phyloP scores from a whole-genome alignment of 2,888 invertebrate species.

The Eumerus sabulonum region DNA sequence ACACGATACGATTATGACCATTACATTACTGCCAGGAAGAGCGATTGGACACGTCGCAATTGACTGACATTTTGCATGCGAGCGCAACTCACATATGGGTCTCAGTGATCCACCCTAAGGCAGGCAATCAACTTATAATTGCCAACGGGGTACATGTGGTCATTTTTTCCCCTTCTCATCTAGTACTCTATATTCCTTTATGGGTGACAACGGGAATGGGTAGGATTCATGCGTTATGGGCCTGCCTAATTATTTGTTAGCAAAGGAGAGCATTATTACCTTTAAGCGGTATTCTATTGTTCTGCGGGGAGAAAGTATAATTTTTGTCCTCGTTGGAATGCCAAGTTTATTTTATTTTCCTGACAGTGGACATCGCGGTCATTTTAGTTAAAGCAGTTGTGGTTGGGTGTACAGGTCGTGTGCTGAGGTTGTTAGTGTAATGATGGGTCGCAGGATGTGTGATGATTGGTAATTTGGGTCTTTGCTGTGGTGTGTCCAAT shows the following conservation, averaged over 20 bases:
- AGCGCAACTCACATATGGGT: constrained; percentile 22
- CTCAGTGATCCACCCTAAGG: constrained; percentile 25
- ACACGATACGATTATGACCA: constrained; percentile 66
- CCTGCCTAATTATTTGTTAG: constrained; percentile 54
- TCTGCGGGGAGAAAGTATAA: constrained; percentile 14
- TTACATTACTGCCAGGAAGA: too few relatives aligned
- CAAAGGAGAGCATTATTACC: constrained; percentile 20
- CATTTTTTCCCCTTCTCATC: constrained; percentile 4
- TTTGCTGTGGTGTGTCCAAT: constrained; percentile 53
- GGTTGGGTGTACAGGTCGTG: constrained; percentile 14
- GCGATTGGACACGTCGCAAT: constrained; percentile 47
- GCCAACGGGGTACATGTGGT: constrained; percentile 36
- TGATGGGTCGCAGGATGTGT: constrained; percentile 37
- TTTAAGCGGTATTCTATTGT: constrained; percentile 13
- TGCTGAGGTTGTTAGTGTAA: constrained; percentile 16
- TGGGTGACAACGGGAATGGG: background rate
- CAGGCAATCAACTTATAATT: constrained; percentile 58
- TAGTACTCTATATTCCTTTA: too few relatives aligned
- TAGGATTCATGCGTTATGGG: constrained; percentile 40
- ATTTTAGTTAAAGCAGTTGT: constrained; percentile 36
- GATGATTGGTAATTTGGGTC: constrained; percentile 41
- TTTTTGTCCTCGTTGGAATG: background rate
- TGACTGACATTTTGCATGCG: constrained; percentile 66
- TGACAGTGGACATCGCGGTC: constrained; percentile 21
- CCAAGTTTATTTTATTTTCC: constrained; percentile 7